phyloP scores from a whole-genome alignment of 2,113 vertebrate species.

The Eudorcas thomsonii region DNA sequence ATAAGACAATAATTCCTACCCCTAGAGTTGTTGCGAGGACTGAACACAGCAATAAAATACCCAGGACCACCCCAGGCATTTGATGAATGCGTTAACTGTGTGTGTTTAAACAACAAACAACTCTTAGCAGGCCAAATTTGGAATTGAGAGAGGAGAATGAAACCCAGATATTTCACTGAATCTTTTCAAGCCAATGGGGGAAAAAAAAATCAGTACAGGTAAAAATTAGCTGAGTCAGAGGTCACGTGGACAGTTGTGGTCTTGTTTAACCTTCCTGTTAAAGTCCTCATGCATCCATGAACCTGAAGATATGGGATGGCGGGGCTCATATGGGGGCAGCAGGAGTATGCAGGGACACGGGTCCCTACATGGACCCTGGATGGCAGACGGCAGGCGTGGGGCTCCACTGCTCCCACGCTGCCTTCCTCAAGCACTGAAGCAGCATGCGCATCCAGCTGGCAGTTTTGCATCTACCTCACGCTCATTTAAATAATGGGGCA shows the following conservation, averaged over 20 bases:
- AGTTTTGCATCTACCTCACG: conserved; percentile 32
- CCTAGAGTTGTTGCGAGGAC: not conserved
- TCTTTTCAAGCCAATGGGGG: not conserved
- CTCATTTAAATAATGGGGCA: conserved; percentile 66
- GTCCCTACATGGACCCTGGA: not conserved
- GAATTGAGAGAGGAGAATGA: not conserved
- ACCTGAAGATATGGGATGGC: not conserved
- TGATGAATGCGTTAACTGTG: not conserved
- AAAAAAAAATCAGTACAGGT: not conserved
- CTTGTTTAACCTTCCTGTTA: no score
- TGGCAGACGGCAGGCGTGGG: not conserved
- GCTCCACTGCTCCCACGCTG: not conserved
- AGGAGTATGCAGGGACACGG: not conserved
- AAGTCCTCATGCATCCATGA: not conserved
- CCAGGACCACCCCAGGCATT: not conserved
- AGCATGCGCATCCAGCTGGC: conserved; percentile 46
- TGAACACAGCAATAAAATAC: not conserved
- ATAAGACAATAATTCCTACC: not conserved
- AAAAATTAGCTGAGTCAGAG: not conserved
- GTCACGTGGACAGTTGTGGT: not conserved
- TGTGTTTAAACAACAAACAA: not conserved
- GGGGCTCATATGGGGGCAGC: not conserved
- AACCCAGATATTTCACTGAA: not conserved
- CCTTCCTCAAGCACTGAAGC: not conserved
- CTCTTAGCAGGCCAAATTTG: not conserved